Base-by-base conservation (phyloP, 2,888 invertebrate genomes). In the Megamerina dolium region DNA sequence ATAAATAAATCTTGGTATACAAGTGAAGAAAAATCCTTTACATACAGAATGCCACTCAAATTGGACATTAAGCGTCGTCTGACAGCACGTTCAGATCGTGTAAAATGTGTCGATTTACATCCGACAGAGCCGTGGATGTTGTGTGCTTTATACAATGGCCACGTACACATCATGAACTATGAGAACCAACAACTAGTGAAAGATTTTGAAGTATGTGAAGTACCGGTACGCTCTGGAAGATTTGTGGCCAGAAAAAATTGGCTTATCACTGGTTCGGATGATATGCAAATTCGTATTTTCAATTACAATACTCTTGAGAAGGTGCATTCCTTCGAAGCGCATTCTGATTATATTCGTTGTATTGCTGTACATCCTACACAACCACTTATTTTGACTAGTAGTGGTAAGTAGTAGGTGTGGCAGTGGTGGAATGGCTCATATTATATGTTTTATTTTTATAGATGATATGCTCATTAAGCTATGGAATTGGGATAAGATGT, bases 401-500 rank as follows among this genome's bases (percentile, higher is more conserved):
- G 94, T 73, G 95, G 93, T 94, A 74, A 72, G 83, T 75, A 18
- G 17, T 8, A 8, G 10, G 10, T 23, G n/a, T n/a, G n/a, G n/a
- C n/a, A n/a, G n/a, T n/a, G n/a, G n/a, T n/a, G n/a, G n/a, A n/a
- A n/a, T n/a, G n/a, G n/a, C n/a, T n/a, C n/a, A n/a, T n/a, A n/a
- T n/a, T n/a, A n/a, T n/a, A n/a, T n/a, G n/a, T 44, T 43, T 18
- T 5, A 14, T n/a, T 41, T 41, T 72, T 74, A 44, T 70, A 91
- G 97, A 99, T 78, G 99, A 99, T 65, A 89, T 99, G 87, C 75
- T 93, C 42, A 94, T 99, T 51, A 99, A 99, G 71, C 72, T 99
- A 46, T 99, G 99, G 99, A 99, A 99, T 71, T 99, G 99, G 99
- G 99, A 99, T 41, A 95, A 96, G 67, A 82, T 89, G 61, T 99